These are phyloP conservation scores for Lithophane semibrunnea DNA, from an alignment of 2,888 invertebrate genomes.

Conservation along the genomic window DNA sequence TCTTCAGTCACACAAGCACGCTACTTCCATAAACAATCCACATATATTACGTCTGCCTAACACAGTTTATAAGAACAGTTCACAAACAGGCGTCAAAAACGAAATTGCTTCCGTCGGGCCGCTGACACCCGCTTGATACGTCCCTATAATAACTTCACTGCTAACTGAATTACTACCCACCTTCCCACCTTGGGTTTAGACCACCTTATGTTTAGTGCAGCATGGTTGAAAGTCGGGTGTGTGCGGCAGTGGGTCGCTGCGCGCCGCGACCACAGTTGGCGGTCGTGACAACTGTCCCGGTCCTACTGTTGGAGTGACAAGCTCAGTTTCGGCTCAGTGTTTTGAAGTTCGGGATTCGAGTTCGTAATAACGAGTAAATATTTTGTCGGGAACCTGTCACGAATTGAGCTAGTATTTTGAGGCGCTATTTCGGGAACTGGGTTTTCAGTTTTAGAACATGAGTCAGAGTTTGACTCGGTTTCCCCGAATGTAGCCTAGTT, in stretches of 20 bases:
- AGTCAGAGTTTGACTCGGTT: not conserved
- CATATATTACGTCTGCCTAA: constrained; percentile 45
- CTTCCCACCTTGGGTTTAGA: constrained; percentile 20
- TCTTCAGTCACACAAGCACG: constrained; percentile 6
- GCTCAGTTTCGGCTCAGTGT: constrained; percentile 64
- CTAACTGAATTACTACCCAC: constrained; percentile 59
- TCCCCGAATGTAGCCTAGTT: not conserved
- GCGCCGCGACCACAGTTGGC: constrained; percentile 58
- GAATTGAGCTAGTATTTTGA: constrained; percentile 40
- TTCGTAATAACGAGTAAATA: constrained; percentile 64
- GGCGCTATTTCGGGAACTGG: constrained; percentile 36
- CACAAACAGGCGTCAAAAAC: constrained; percentile 63
- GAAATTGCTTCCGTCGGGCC: constrained; percentile 67
- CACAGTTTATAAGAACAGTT: constrained; percentile 49
- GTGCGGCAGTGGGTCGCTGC: constrained; percentile 4
- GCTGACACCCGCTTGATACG: constrained; percentile 61
- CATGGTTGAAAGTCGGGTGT: constrained; percentile 46
- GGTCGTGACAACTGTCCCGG: constrained; percentile 66
- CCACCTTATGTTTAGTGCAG: constrained; percentile 27
- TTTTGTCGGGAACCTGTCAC: constrained; percentile 60
- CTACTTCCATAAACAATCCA: constrained; percentile 53
- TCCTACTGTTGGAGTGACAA: constrained; percentile 61
- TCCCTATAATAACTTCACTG: constrained; percentile 66
- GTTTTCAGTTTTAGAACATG: constrained; percentile 44
- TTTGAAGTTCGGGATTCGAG: constrained; percentile 61